A percentile compares a stretch with the other conserved stretches of the same genome.
Conservation (phyloP, 1,140 invertebrate genomes). For the Heliconius hermathena region DNA sequence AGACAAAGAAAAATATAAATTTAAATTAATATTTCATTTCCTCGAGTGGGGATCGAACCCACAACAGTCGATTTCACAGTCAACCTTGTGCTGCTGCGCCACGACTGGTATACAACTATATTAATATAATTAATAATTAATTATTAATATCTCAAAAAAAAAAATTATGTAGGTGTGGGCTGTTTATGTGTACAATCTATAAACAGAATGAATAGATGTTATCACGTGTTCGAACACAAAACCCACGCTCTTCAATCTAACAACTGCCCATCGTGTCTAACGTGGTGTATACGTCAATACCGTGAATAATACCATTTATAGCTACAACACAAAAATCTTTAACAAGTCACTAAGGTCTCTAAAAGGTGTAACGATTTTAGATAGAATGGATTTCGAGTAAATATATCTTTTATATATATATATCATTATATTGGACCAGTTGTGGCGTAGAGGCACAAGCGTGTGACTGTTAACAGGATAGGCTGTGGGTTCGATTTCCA, state of each 20-base stretch:
- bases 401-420: not conserved
- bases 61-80: too few relatives aligned
- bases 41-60: too few relatives aligned
- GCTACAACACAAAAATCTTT: slow-evolving; percentile 17
- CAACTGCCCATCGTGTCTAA: slow-evolving; percentile 55
- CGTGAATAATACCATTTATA: slow-evolving; percentile 54
- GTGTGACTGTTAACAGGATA: too few relatives aligned
- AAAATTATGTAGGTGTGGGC: slow-evolving; percentile 38
- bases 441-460: too few relatives aligned
- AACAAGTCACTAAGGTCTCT: not conserved
- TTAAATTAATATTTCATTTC: too few relatives aligned
- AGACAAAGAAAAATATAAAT: too few relatives aligned
- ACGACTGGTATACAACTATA: not conserved
- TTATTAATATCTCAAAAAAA: not conserved
- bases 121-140: not conserved
- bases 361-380: not conserved
- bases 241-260: slow-evolving; percentile 57
- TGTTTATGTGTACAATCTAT: slow-evolving; percentile 39
- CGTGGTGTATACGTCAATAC: slow-evolving; percentile 55
- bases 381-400: not conserved
- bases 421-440: too few relatives aligned
- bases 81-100: too few relatives aligned
- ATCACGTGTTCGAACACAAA: slow-evolving; percentile 54
- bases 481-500: too few relatives aligned
- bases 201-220: slow-evolving; percentile 39